Base-by-base conservation (phyloP, 2,113 vertebrate species). In the Symphodus melops region DNA sequence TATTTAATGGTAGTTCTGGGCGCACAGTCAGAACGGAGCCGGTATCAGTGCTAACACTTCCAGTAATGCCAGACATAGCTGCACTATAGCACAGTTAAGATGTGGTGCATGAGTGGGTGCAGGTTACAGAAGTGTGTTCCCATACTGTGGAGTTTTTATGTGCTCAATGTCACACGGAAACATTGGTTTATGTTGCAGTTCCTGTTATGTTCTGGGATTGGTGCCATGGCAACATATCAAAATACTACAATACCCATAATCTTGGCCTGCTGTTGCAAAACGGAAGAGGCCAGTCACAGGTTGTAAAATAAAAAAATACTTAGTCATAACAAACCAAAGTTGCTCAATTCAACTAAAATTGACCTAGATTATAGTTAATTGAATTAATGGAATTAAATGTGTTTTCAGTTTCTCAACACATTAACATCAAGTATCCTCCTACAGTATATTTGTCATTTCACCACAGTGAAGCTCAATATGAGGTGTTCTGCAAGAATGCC, bases 1-100 rank as follows among this genome's bases (percentile, higher is more conserved):
- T 74, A 67, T 81, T 83, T 79, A 88, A 81, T 75, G 68, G 60
- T 68, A 62, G 74, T 57, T 66, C 33, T 51, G 54, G 21, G 41
- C 59, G 62, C 61, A 19, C 48, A 46, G 64, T 72, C 59, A 69
- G 55, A 75, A 65, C 62, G 54, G 41, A 57, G 62, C 48, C 42
- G 21, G 25, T 39, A 21, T 62, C 65, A 9, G 68, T 4, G 56
- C 57, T 76, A 33, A 57, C 52, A 10, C 20, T 72, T 16, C 11
- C 44, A 66, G 42, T 42, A 21, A 67, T 49, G 20, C 42, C 64
- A 56, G 56, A 62, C 23, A 8, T n/a, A 49, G 25, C 57, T 68
- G 57, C 6, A 4, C 33, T 20, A 51, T 53, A 33, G 0, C 19
- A 51, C 57, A 33, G 0, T 19, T 8, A 17, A 60, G 21, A 19